Evolutionary conservation across 2,888 invertebrate species (phyloP), one percentile per base, ranked within the genome.

Genomic region (Malthinus flaveolus): DNA sequence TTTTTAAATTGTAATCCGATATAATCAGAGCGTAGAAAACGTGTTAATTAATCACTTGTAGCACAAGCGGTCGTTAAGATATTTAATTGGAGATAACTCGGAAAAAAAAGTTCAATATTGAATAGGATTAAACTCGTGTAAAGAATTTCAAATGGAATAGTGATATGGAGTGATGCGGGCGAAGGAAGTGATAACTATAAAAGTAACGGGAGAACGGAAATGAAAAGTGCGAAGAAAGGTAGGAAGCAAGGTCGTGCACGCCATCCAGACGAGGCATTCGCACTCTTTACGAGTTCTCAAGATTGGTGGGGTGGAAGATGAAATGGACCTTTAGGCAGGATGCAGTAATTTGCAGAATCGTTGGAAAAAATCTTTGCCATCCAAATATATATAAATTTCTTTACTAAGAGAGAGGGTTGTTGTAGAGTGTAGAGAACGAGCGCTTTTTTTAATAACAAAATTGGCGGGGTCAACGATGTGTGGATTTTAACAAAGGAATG

Each of bases 201-300:
- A 75, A 75, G 74, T 72, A 75, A 75, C 72, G 73, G 72, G 68
- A 69, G 72, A 67, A 71, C 68, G 74, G 75, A 76, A 75, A 75
- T 75, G 75, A 76, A 75, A 74, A 75, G 73, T 74, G 75, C 72
- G 73, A 73, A 75, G 74, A 73, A 73, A 75, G 76, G 69, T 71
- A 71, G 70, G 70, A 69, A 72, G 72, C 73, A 74, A 74, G 75
- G 74, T 74, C 73, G 74, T 67, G 72, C 68, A 68, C 72, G 75
- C 73, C 75, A 75, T 76, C 75, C 70, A 75, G 75, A 75, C 74
- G 71, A 70, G 66, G 71, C 61, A 66, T 70, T 65, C 63, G 66
- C 68, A 67, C 68, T 70, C 69, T 71, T 73, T 73, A 73, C 65
- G 68, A 65, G 59, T 64, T 62, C 49, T 60, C 49, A 64, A 68